Conservation (phyloP, 2,113 vertebrate genomes). For the Ovibos moschatus region DNA sequence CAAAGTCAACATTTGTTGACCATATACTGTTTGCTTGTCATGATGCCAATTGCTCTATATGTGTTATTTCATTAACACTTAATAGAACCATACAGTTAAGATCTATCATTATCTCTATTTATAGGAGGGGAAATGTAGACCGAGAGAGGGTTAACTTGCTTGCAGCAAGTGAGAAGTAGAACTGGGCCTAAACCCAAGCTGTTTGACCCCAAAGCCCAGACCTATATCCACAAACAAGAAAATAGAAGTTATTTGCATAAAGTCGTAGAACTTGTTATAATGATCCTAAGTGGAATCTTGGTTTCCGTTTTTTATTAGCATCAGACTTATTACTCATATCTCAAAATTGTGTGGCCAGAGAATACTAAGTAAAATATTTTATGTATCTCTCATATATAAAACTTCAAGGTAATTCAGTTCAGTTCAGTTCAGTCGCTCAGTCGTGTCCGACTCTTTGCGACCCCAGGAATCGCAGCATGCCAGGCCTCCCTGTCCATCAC, state of each 20-base stretch:
- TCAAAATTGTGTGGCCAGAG: background rate
- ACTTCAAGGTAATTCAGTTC: background rate
- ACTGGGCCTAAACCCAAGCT: background rate
- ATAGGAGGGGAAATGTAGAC: background rate
- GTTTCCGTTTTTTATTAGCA: background rate
- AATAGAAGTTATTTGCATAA: background rate
- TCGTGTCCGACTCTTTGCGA: too few relatives aligned
- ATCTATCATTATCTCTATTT: background rate
- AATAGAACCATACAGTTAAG: background rate
- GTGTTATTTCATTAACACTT: background rate
- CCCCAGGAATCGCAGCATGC: too few relatives aligned
- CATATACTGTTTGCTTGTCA: background rate
- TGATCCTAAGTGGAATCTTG: background rate
- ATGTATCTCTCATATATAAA: background rate
- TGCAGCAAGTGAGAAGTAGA: background rate
- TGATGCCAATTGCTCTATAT: background rate
- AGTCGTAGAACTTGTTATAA: background rate
- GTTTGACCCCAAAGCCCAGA: background rate
- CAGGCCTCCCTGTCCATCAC: too few relatives aligned
- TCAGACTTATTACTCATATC: background rate
- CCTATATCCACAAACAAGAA: background rate
- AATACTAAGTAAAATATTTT: conserved; percentile 3
- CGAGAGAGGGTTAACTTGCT: background rate
- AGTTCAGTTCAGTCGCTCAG: too few relatives aligned
- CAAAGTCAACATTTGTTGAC: background rate